Evolutionary conservation across 2,113 vertebrate species (phyloP), one percentile per base, ranked within the genome.

Genomic region (Melanotaenia duboulayi): DNA sequence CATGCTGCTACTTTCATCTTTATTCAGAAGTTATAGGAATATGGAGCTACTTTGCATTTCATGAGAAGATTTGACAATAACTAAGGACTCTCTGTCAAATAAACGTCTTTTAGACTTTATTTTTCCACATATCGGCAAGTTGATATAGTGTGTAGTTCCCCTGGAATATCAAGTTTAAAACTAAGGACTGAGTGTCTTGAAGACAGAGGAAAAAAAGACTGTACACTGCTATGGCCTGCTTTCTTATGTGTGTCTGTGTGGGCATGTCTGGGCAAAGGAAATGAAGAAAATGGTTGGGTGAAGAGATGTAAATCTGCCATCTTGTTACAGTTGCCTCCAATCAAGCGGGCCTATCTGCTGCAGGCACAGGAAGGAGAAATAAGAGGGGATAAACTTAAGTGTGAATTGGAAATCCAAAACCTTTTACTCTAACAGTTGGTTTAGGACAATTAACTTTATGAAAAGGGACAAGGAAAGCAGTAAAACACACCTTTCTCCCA

Each of bases 281-380:
- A 76, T 48, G 73, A 68, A 70, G 44, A 58, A 7, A 46, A 58
- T 24, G 62, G 39, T 0, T 39, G 11, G 39, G 19, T 42, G 13
- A 56, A 12, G 52, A n/a, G 24, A 23, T 42, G 56, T 83, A 83
- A 86, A 89, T 87, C 83, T 83, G 69, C 52, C n/a, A 7, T 50
- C 9, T 5, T 12, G 37, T 22, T n/a, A 51, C 59, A 37, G 20
- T 58, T 4, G 17, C n/a, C 56, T 68, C 50, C 62, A 56, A 82
- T 83, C 66, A 78, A 37, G 57, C 37, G 11, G 11, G 65, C 63
- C 56, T 62, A 39, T 73, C 57, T 56, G 44, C 59, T n/a, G 11
- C 35, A 61, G 37, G 65, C 64, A 9, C 37, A 59, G 65, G 48
- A 54, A 57, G 46, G 60, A 48, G 55, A 51, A 37, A 61, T 57